Base-by-base conservation (phyloP, 2,888 invertebrate genomes). In the Busseola fusca region DNA sequence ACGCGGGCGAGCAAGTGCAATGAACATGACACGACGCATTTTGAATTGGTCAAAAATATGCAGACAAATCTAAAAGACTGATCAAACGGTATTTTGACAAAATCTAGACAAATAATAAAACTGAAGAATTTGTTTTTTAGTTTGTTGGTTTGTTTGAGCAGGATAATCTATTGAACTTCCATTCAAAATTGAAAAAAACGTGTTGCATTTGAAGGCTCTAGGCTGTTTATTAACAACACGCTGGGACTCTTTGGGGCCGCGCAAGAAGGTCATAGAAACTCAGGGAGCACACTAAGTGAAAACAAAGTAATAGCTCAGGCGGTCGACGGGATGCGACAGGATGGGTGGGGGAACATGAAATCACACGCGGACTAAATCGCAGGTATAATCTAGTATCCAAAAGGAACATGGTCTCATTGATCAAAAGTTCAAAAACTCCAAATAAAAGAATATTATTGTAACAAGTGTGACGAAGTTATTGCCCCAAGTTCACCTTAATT, bases 1-100 rank as follows among this genome's bases (percentile, higher is more conserved):
- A 37, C 34, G 45, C 25, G 12, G 69, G 72, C 75, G 63, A 81
- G 66, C 72, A 59, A 64, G 45, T 57, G 52, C 45, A 21, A 27
- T 48, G 42, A 81, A 54, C n/a, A 48, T 30, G n/a, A 64, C 14
- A 63, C 10, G 21, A 45, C 45, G 7, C 45, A 9, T 50, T 50
- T n/a, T 10, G 48, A 50, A 3, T 10, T n/a, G 10, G 10, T 4
- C 48, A n/a, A 37, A 34, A 42, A 12, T 16, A 9, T n/a, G 48
- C 48, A 50, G 48, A 50, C 1, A 10, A n/a, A 10, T n/a, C 10
- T n/a, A n/a, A n/a, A n/a, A n/a, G n/a, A n/a, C n/a, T n/a, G n/a
- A n/a, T 50, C 48, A n/a, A 50, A 50, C 12, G 48, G 10, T 50
- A 50, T 10, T n/a, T 50, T 50, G 48, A 48, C 21, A 48, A 48